phyloP scores from a whole-genome alignment of 37 sponge, comb jelly and placozoan species.

The Amphimedon queenslandica region DNA sequence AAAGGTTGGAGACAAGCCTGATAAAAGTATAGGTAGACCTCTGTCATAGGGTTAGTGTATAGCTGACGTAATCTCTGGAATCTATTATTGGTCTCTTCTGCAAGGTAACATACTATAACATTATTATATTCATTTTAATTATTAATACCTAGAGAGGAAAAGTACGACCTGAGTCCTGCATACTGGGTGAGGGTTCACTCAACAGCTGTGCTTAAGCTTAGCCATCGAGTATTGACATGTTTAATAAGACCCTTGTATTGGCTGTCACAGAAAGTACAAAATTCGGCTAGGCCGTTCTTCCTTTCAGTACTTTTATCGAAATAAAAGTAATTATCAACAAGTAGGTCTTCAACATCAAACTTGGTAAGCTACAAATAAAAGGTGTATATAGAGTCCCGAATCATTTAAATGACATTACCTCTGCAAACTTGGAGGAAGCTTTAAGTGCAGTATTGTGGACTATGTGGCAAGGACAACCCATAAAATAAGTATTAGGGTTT shows the following conservation, averaged over 20 bases:
- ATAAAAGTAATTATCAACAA: conserved; percentile 38
- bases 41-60: conserved; percentile 19
- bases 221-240: conserved; percentile 43
- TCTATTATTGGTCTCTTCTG: conserved; percentile 6
- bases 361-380: conserved; percentile 7
- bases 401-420: conserved; percentile 11
- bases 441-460: conserved; percentile 33
- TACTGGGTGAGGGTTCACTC: conserved; percentile 35
- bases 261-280: conserved; percentile 33
- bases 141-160: conserved; percentile 19
- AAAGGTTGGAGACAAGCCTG: conserved; percentile 24
- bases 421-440: conserved; percentile 15
- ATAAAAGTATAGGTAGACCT: conserved; percentile 33
- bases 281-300: conserved; percentile 32
- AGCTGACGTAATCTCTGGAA: conserved; percentile 10
- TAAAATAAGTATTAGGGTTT: conserved; percentile 33
- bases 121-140: neutral
- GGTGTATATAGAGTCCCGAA: neutral
- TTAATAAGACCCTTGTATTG: conserved; percentile 33
- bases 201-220: conserved; percentile 35
- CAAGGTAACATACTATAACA: neutral
- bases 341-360: conserved; percentile 43
- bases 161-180: conserved; percentile 30
- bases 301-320: conserved; percentile 52
- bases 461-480: conserved; percentile 58